Conservation (phyloP, 2,888 invertebrate genomes). For the Drosophila mayaguana region DNA sequence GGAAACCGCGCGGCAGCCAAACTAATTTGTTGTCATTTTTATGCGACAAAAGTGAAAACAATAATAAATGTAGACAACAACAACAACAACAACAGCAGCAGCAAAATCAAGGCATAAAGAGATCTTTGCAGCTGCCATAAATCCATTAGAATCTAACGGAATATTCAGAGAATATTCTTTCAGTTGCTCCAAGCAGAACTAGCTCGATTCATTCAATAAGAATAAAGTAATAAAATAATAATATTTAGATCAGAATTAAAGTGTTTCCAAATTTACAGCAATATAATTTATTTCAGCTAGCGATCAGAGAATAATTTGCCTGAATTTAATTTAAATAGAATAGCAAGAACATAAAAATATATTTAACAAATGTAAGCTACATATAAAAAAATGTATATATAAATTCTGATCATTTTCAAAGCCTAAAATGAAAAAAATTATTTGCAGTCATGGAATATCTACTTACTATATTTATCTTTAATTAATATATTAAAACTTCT, state of each 20-base stretch:
- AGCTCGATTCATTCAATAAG: background rate
- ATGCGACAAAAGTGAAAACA: conserved; percentile 80
- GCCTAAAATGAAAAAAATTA: too few species aligned
- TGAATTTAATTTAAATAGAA: background rate
- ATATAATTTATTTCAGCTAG: background rate
- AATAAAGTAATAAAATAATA: background rate
- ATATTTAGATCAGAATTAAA: background rate
- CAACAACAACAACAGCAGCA: conserved; percentile 19
- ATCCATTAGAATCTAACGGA: conserved; percentile 17
- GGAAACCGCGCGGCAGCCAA: conserved; percentile 76
- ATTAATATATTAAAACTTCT: too few species aligned
- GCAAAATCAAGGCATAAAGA: conserved; percentile 17
- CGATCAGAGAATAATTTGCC: background rate
- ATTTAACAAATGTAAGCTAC: too few species aligned
- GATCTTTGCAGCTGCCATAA: conserved; percentile 63
- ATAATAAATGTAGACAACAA: conserved; percentile 54
- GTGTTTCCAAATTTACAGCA: background rate
- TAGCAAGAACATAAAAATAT: too few species aligned
- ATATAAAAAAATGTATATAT: too few species aligned
- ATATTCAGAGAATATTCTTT: background rate
- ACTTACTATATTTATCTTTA: too few species aligned
- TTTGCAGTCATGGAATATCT: too few species aligned
- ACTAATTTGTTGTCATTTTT: conserved; percentile 81
- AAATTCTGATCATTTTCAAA: too few species aligned
- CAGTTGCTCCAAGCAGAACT: background rate